Evolutionary conservation across 2,113 vertebrate genomes (phyloP), one percentile per base, ranked within the genome.

Genomic region (Bujurquina vittata): DNA sequence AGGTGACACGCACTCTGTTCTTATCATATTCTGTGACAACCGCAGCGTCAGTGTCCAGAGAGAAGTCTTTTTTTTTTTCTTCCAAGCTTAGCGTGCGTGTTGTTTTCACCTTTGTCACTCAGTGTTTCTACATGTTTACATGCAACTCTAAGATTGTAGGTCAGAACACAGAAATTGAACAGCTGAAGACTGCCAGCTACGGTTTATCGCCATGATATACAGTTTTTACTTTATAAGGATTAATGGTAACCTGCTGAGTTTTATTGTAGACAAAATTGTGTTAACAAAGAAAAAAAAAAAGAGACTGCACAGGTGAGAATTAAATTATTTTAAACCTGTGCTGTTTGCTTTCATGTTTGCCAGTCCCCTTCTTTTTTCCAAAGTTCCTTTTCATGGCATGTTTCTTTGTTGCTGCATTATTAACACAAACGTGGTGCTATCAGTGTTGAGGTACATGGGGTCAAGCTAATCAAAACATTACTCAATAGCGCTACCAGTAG

Each of bases 91-190:
- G 11, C 1, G n/a, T n/a, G 2, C 3, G 14, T n/a, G 31, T 20
- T 43, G 31, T 63, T 79, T 84, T 73, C 7, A 23, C 61, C 55
- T n/a, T 49, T 59, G 56, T 75, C 37, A 23, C 56, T 75, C 11
- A 65, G 57, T 62, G 85, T 69, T 69, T 82, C 63, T 33, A 8
- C 7, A 1, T 26, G 4, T 77, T 82, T 65, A n/a, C 20, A 0
- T 80, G 15, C 29, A 55, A 77, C 57, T 82, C 37, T 12, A 22
- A 18, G 73, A 60, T 60, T 79, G 20, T 46, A 77, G 58, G 46
- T 58, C 2, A 1, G 29, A 43, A 31, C 84, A 58, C 17, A 56
- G 23, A 12, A 17, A 9, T 4, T 37, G 60, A 81, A 22, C 60
- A 76, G 18, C 59, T 63, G 1, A 84, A 46, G 20, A 6, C 11